Evolutionary conservation across 2,888 invertebrate genomes (phyloP), one percentile per base, ranked within the genome.

Genomic region (Drosophila formosana): DNA sequence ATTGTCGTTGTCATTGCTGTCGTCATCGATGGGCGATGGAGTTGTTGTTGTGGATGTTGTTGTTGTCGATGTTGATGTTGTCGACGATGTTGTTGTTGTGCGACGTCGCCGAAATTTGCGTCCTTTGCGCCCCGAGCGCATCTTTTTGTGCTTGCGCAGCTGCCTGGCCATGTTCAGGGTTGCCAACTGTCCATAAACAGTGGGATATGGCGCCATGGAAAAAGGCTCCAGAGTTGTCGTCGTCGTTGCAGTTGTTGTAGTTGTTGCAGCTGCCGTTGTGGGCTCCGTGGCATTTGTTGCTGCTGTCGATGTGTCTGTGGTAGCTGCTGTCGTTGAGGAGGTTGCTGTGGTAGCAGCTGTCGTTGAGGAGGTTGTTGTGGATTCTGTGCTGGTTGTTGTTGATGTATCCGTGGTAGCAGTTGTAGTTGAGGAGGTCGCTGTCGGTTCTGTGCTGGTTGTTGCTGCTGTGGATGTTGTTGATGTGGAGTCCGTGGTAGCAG

Each of bases 41-140:
- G 47, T 49, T 11, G 65, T 49, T 32, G 57, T 9, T 46, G 37
- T 3, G n/a, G 11, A 49, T n/a, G 11, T 49, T n/a, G 32, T 28
- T 23, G 37, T 39, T 8, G 23, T 55, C 4, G 67, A 4, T 25
- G 68, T 64, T 18, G 81, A 50, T 18, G 67, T 11, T 9, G 53
- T 6, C 8, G 52, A n/a, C 0, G 57, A 13, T 46, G 62, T 41
- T 28, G 68, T 55, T 34, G 68, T 63, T 25, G 57, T 37, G 39
- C 52, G 69, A 62, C 85, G 87, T 23, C 75, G 68, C 25, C 81
- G 67, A 3, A 7, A 23, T 37, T 62, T 83, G 9, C 81, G 65
- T 23, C 87, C 83, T 23, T 53, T 71, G 23, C 80, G 81, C 0
- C 84, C 81, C 3, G 76, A 80, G 9, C 72, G 71, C 6, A 23